Evolutionary conservation across 2,113 vertebrate genomes (phyloP), one percentile per base, ranked within the genome.

Genomic region (Bos indicus): DNA sequence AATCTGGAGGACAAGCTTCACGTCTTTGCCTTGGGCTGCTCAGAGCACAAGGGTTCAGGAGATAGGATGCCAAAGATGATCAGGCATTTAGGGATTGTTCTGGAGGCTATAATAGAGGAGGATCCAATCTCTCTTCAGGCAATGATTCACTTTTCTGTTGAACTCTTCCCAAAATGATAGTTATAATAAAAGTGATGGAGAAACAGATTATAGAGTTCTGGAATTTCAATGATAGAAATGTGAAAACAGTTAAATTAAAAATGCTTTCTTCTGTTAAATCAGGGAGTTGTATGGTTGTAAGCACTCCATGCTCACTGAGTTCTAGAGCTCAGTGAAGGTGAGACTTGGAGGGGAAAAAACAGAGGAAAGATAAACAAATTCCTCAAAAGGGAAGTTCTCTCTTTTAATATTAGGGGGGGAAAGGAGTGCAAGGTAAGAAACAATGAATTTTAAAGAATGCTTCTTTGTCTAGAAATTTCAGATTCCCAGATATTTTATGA

Each of bases 101-200:
- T 26, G 16, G 59, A 86, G 36, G 16, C 19, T 23, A 28, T 54
- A 40, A 25, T 12, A 60, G 21, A 89, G 40, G 30, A 90, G 89
- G 30, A 52, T 56, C 43, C 54, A 51, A 56, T 48, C 14, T 77
- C 40, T 96, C 60, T 93, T 93, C 28, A 71, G 59, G 28, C 33
- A 23, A 51, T 92, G 96, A 81, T 15, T 97, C 88, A 84, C 23
- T 98, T 95, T 92, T 57, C 52, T 84, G 97, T 98, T 98, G 97
- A 98, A 98, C 3, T 16, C 13, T 77, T 96, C 98, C 93, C 98
- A 98, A 97, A 97, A 96, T 97, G 97, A 98, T 95, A 97, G 93
- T 95, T 98, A 98, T 97, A 97, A 98, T 97, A 98, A 98, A 98
- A 98, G 96, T 98, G 97, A 97, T 92, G 90, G 93, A 95, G 91